Evolutionary conservation across 2,888 invertebrate genomes (phyloP).

Genomic region (Candidula unifasciata): DNA sequence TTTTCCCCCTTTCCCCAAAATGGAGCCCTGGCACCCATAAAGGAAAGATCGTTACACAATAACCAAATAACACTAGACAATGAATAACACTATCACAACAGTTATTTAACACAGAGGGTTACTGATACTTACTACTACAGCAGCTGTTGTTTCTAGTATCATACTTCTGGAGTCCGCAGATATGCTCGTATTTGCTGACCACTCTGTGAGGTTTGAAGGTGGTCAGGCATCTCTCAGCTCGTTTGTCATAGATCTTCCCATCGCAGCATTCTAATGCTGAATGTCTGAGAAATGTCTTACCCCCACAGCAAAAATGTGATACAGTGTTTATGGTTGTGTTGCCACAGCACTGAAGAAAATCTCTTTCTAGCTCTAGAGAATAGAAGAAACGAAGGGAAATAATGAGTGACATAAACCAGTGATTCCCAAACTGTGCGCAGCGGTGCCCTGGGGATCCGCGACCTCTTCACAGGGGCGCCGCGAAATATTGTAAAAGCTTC

Average conservation of each 20-base stretch:
- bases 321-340: background rate
- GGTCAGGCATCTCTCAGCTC: conserved; percentile 1
- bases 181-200: background rate
- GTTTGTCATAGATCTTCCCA: background rate
- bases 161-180: background rate
- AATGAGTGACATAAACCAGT: too few species aligned
- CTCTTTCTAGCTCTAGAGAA: background rate
- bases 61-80: too few species aligned
- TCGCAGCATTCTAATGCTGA: background rate
- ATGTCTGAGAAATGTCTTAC: background rate
- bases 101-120: background rate
- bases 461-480: too few species aligned
- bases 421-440: too few species aligned
- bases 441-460: too few species aligned
- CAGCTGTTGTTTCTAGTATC: conserved; percentile 13
- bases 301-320: conserved; percentile 24
- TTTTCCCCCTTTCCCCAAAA: too few species aligned
- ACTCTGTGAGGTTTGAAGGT: background rate
- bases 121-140: conserved; percentile 17
- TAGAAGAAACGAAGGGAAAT: too few species aligned
- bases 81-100: background rate
- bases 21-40: too few species aligned
- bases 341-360: conserved; percentile 33
- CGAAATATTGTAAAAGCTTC: too few species aligned
- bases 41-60: too few species aligned